Evolutionary conservation across 2,113 vertebrate genomes (phyloP).

Genomic region (Pungitius pungitius): DNA sequence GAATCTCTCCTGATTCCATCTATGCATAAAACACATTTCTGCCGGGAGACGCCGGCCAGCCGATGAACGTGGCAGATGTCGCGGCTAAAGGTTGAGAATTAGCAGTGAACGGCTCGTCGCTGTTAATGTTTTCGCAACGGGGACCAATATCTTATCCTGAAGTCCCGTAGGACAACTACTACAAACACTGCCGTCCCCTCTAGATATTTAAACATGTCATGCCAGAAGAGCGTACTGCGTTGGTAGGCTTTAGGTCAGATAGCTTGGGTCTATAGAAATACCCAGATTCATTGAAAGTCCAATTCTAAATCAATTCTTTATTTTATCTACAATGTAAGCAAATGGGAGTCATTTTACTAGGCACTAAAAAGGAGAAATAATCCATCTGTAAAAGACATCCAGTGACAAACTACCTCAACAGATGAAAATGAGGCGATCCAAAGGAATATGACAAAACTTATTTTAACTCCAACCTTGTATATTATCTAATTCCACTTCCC

Average conservation of each 20-base stretch:
- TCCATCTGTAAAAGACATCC: background rate
- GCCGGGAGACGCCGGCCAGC: background rate
- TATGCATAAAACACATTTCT: background rate
- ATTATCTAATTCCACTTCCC: background rate
- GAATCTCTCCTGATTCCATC: background rate
- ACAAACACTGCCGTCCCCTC: slow-evolving; percentile 18
- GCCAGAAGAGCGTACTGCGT: background rate
- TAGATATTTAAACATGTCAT: background rate
- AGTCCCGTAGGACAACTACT: background rate
- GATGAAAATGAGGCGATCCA: background rate
- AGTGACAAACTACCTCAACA: background rate
- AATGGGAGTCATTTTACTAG: background rate
- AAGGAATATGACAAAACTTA: background rate
- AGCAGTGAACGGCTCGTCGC: background rate
- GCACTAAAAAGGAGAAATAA: background rate
- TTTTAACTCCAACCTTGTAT: background rate
- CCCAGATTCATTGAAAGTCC: background rate
- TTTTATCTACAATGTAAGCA: slow-evolving; percentile 1
- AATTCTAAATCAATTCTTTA: background rate
- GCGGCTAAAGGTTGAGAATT: slow-evolving; percentile 1
- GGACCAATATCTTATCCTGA: background rate
- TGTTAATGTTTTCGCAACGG: slow-evolving; percentile 4
- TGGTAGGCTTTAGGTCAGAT: background rate
- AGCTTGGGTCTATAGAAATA: background rate
- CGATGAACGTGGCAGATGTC: too few relatives aligned